Base-by-base conservation (phyloP, 1,140 invertebrate species). In the Prorops nasuta region DNA sequence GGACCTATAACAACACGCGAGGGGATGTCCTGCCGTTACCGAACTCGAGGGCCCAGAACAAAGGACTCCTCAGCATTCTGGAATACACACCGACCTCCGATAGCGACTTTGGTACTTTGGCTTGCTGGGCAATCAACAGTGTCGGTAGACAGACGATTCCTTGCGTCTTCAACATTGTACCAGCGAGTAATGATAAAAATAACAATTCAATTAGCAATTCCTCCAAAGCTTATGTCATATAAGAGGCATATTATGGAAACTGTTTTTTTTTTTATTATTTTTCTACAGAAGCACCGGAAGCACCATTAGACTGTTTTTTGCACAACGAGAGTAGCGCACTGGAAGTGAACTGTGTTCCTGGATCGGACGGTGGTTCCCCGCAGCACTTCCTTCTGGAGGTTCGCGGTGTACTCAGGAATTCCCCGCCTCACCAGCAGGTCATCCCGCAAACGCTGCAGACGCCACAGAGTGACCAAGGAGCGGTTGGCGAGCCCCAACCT, bases 341-440 rank as follows among this genome's bases (percentile, higher is more conserved):
- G 41, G 84, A 86, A 67, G 87, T 93, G 35, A 84, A 82, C 44
- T 93, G 91, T 71, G 73, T 83, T 38, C 83, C 89, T 0, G 90
- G 90, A 15, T 84, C 86, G 58, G 88, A 91, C 60, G 91, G 91
- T 9, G 91, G 91, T 3, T 80, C 92, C 15, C 81, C 86, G 14
- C 91, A 94, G 72, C 84, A 85, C 64, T 94, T 94, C 72, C 78
- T 91, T 36, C 77, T 93, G 38, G 90, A 93, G 76, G 87, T 91
- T 32, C 82, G 86, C 51, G 88, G 88, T 65, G 69, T 79, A 40
- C 65, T 80, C n/a, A 78, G 70, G 45, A 79, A 78, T 34, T 60
- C 66, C 16, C 71, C 45, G 2, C 36, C 56, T 63, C 46, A 72
- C 49, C 72, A 68, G 49, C 7, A 14, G 9, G 34, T 44, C 22